These are phyloP conservation scores for Epirrhoe tristata DNA, from an alignment of 2,888 invertebrate species.

Conservation along the genomic window DNA sequence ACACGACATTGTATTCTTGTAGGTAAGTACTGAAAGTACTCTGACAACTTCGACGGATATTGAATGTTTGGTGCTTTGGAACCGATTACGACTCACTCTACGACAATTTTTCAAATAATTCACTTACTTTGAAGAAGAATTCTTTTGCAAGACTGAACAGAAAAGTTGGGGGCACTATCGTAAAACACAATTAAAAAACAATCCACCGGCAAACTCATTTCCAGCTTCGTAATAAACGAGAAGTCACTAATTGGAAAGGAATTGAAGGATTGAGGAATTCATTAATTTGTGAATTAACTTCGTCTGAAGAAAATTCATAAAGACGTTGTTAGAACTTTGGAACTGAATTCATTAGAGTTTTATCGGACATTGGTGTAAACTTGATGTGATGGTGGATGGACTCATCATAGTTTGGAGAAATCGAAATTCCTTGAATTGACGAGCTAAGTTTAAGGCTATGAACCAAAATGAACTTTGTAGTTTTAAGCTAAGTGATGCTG, in stretches of 20 bases:
- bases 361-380: conserved; percentile 15
- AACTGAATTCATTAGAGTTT: conserved; percentile 6
- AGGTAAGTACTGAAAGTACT: too few species aligned
- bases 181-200: conserved; percentile 4
- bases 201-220: conserved; percentile 1
- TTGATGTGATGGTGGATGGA: conserved; percentile 1
- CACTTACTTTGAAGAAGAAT: neutral
- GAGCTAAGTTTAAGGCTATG: too few species aligned
- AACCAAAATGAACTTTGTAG: too few species aligned
- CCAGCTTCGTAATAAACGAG: conserved; percentile 13
- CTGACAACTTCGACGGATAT: too few species aligned
- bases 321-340: conserved; percentile 16
- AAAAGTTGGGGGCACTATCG: neutral
- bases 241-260: conserved; percentile 35
- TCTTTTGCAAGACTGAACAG: neutral
- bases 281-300: conserved; percentile 31
- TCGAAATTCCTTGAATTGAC: too few species aligned
- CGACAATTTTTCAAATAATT: too few species aligned
- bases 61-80: too few species aligned
- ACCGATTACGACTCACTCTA: too few species aligned
- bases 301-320: conserved; percentile 14
- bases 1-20: too few species aligned
- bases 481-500: too few species aligned
- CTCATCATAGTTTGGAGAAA: too few species aligned
- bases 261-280: conserved; percentile 37